A percentile compares a stretch with the other conserved stretches of the same genome.
These are phyloP conservation scores for Ooceraea biroi DNA, from an alignment of 1,140 invertebrate species.

Conservation along the genomic window DNA sequence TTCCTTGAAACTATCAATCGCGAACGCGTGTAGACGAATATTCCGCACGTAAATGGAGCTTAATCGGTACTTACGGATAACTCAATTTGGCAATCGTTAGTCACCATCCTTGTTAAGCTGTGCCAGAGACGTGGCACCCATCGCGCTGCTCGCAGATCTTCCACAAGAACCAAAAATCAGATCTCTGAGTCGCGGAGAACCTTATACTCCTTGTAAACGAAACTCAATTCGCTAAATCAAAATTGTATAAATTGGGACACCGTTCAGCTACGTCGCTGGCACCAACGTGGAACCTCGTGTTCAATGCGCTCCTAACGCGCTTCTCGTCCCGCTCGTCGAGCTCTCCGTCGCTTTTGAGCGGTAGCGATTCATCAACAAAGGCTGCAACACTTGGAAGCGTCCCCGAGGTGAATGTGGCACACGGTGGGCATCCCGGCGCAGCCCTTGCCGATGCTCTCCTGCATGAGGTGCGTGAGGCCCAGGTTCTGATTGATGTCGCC, in stretches of 20 bases:
- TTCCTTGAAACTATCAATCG: constrained; percentile 20
- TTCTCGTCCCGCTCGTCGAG: constrained; percentile 27
- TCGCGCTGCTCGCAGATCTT: background rate
- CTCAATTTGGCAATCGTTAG: constrained; percentile 28
- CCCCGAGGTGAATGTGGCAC: constrained; percentile 87
- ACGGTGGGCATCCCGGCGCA: constrained; percentile 85
- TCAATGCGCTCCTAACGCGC: background rate
- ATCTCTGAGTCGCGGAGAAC: constrained; percentile 24
- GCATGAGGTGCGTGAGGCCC: constrained; percentile 77
- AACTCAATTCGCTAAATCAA: constrained; percentile 2
- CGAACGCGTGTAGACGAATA: background rate
- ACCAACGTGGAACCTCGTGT: constrained; percentile 11
- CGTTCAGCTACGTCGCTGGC: background rate
- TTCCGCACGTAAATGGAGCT: no score
- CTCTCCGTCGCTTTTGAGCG: background rate
- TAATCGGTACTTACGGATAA: no score
- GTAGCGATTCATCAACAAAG: constrained; percentile 86
- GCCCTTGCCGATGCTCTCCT: constrained; percentile 81
- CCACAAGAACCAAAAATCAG: constrained; percentile 17
- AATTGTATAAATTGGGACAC: constrained; percentile 12
- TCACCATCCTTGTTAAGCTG: background rate
- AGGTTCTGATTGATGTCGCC: constrained; percentile 87
- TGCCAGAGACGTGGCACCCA: background rate
- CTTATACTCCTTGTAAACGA: constrained; percentile 20
- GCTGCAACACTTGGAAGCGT: constrained; percentile 88